Base-by-base conservation (phyloP, 2,797 vertebrate genomes). In the Takifugu rubripes region DNA sequence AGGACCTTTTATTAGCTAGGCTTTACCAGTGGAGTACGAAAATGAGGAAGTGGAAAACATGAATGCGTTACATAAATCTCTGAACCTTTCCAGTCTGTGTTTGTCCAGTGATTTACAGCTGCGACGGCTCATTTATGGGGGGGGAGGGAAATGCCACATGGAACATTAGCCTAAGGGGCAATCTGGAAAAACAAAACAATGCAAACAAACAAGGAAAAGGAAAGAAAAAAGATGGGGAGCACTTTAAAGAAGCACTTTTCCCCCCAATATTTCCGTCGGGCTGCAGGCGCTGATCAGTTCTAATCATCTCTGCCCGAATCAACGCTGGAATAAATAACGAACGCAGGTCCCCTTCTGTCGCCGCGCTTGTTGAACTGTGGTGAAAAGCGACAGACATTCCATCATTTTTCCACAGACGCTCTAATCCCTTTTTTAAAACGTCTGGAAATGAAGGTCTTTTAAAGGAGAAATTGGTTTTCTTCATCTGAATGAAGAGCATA, bases 41-140 rank as follows among this genome's bases (percentile, higher is more conserved):
- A 98, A 97, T 94, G 94, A 96, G 95, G 95, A 98, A 98, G 97
- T 97, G 96, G 94, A 94, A 95, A 97, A 96, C 95, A 98, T 95
- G 96, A 98, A 97, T 96, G 95, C 95, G 95, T 96, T 98, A 98
- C 95, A 97, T 98, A 98, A 99, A 98, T 98, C 94, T 98, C 93
- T 93, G 93, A 94, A 95, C 93, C 95, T 96, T 95, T 95, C 94
- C 96, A 95, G 92, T 95, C 95, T 95, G 93, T 96, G 95, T 97
- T 98, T 98, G 95, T 94, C 94, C 94, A 91, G 92, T 98, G 96
- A 98, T 98, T 97, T 98, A 97, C 96, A 92, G 92, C 92, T 90
- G 92, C 91, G 93, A 95, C 92, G 94, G 93, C 95, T 98, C 97
- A 94, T 97, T 97, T 99, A 98, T 95, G 94, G 96, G 93, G 93